Evolutionary conservation across 2,888 invertebrate species (phyloP), one percentile per base, ranked within the genome.

Genomic region (Antheraea yamamai): DNA sequence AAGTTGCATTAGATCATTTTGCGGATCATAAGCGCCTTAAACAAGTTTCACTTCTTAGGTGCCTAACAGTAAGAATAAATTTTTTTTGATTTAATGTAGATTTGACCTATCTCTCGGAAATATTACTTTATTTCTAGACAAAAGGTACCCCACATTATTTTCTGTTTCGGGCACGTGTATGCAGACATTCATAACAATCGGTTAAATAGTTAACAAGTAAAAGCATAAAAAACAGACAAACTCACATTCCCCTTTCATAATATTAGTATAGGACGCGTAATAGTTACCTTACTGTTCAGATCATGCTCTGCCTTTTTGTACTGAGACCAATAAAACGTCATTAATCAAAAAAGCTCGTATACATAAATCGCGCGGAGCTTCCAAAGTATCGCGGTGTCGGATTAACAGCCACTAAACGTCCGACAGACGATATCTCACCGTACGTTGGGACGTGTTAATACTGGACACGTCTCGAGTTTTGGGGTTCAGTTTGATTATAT

Each of bases 321-420:
- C 58, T 58, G 72, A 71, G 61, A 18, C 61, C 72, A 75, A 72
- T 75, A 75, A 68, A 73, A 26, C n/a, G 39, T 66, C 72, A 76
- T 76, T 72, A 74, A 76, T 76, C 76, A 76, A 76, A 74, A 55
- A 55, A 58, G 66, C 35, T 39, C 55, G 76, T 74, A 66, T 55
- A 61, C 74, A 76, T 76, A 88, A 86, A 88, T 88, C 82, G 84
- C 78, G 73, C 26, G 74, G 76, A 79, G 87, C 85, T 88, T 85
- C 88, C 87, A 85, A 87, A 86, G 86, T 85, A 83, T 83, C 81
- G 81, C 77, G 83, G 85, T 87, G 86, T 91, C 88, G 86, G 89
- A 89, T 91, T 90, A 90, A 88, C 89, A 88, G 83, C 81, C 86
- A 80, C 85, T 87, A 86, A 90, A 75, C 73, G 75, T 75, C 72